Base-by-base conservation (phyloP, 2,797 vertebrate species). In the Chloroceryle amazona region DNA sequence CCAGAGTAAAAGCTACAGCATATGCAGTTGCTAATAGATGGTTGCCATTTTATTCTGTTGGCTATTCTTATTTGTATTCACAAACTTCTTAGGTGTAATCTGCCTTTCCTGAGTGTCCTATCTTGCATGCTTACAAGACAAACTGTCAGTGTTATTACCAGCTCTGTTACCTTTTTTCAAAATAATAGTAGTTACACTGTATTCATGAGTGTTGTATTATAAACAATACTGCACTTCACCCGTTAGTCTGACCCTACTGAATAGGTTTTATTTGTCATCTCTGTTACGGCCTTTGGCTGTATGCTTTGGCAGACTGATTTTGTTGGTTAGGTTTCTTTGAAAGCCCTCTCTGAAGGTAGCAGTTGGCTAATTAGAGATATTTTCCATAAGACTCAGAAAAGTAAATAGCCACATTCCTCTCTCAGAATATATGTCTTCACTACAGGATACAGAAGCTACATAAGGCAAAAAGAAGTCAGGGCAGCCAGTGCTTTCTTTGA, bases 331-430 rank as follows among this genome's bases (percentile, higher is more conserved):
- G 9, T 60, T 82, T 71, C n/a, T 74, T 35, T 61, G 37, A 68
- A 81, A 86, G 54, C 3, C 2, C 1, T 52, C 0, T 0, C 37
- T 60, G n/a, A 80, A 67, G 4, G 1, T 25, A 80, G 28, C 8
- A 47, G 52, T 55, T 65, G 20, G 4, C 8, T 73, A 42, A 61
- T 51, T 5, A 52, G 11, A 54, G 25, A 60, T 26, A 46, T 52
- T 41, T 83, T 58, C 21, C 8, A 1, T 41, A 63, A 70, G 23
- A 60, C 4, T 67, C 37, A 25, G 49, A 86, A 90, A 86, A 65
- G 4, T 35, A 54, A 28, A 52, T 7, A 68, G 26, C 13, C 26
- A 9, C 10, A 51, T 60, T 3, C 42, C 52, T 55, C 52, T 55
- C 20, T 31, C 18, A 55, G 52, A 55, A 55, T 55, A 54, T 29